phyloP scores from a whole-genome alignment of 2,888 invertebrate species.

The Saturnia pavonia region DNA sequence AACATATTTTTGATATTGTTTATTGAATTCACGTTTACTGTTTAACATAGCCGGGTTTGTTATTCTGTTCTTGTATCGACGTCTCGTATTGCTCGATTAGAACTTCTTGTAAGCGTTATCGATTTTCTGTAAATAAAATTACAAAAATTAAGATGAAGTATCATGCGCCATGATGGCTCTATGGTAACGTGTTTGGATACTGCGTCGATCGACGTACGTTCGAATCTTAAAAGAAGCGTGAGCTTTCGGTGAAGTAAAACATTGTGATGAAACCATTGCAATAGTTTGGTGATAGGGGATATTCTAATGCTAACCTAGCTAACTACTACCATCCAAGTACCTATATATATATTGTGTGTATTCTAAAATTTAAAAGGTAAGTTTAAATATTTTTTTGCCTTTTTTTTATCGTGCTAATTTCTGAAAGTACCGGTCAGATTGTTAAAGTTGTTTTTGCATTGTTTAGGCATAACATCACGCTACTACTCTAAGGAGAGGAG shows the following conservation, averaged over 20 bases:
- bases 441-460: too few species aligned
- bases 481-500: too few species aligned
- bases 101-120: not conserved
- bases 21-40: not conserved
- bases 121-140: constrained; percentile 9
- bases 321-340: too few species aligned
- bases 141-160: not conserved
- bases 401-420: too few species aligned
- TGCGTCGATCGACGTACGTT: not conserved
- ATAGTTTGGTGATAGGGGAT: not conserved
- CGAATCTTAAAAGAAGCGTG: not conserved
- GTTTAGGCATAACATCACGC: too few species aligned
- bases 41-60: not conserved
- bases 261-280: not conserved
- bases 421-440: too few species aligned
- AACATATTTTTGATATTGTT: not conserved
- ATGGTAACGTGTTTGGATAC: not conserved
- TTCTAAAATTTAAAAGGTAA: too few species aligned
- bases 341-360: too few species aligned
- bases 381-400: too few species aligned
- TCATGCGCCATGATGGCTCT: not conserved
- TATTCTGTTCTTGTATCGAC: not conserved
- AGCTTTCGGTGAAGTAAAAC: not conserved
- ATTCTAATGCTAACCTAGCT: not conserved
- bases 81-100: not conserved